Evolutionary conservation across 1,140 invertebrate genomes (phyloP).

Genomic region (Rhagoletis zephyria): DNA sequence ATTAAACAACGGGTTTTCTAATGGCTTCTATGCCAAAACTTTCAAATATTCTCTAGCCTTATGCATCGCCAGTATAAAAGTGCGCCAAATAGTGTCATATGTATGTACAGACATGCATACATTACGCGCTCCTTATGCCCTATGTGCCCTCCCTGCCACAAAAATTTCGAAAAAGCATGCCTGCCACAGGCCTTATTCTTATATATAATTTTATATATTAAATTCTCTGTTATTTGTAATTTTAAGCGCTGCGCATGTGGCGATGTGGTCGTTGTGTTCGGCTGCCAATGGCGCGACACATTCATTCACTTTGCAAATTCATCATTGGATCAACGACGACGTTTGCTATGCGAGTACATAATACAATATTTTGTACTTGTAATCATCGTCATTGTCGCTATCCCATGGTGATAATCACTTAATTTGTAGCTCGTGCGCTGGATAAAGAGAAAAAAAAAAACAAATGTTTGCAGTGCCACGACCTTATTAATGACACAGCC

Average conservation of each 20-base stretch:
- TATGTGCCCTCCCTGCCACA: not conserved
- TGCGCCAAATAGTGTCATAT: not conserved
- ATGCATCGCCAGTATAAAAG: not conserved
- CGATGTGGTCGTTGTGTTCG: conserved; percentile 10
- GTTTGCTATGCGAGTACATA: not conserved
- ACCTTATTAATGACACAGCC: conserved; percentile 26
- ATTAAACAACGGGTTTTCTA: not conserved
- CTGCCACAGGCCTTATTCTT: conserved; percentile 21
- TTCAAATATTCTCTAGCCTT: not conserved
- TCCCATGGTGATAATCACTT: conserved; percentile 56
- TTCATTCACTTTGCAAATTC: not conserved
- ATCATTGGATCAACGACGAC: not conserved
- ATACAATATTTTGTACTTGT: conserved; percentile 17
- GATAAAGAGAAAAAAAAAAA: not conserved
- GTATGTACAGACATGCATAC: not conserved
- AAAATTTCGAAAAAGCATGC: conserved; percentile 24
- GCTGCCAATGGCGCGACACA: not conserved
- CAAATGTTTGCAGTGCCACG: not conserved
- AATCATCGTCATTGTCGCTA: conserved; percentile 49
- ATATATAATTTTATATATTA: conserved; percentile 48
- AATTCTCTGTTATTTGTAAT: conserved; percentile 49
- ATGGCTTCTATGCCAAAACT: not conserved
- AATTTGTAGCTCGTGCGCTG: conserved; percentile 54
- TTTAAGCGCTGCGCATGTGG: conserved; percentile 47
- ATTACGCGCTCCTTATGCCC: not conserved